Percentiles rank a stretch among this genome's conserved stretches.
Evolutionary conservation across 2,113 vertebrate genomes (phyloP).

Genomic region (Meriones unguiculatus): DNA sequence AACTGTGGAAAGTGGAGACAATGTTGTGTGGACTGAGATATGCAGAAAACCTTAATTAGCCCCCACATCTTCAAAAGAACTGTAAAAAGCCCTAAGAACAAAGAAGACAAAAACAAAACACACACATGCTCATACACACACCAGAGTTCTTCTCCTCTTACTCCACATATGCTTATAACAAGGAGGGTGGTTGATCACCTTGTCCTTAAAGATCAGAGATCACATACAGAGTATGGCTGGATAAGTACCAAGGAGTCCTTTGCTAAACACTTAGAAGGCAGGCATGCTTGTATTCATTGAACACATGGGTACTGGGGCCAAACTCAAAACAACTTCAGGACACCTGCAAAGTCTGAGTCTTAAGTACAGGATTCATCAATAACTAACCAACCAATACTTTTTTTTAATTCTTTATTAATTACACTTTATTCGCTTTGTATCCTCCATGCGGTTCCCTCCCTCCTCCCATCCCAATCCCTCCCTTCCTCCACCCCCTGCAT

Average conservation of each 20-base stretch:
- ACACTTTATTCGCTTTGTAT: too few relatives aligned
- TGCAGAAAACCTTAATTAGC: neutral
- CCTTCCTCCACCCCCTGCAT: too few relatives aligned
- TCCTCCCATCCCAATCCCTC: too few relatives aligned
- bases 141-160: neutral
- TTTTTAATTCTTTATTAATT: too few relatives aligned
- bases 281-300: neutral
- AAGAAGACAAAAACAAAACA: neutral
- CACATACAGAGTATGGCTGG: neutral
- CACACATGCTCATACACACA: too few relatives aligned
- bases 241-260: neutral
- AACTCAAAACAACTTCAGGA: neutral
- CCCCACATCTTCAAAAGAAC: neutral
- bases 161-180: neutral
- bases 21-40: neutral
- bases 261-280: neutral
- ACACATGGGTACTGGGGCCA: neutral
- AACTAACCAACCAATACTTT: neutral
- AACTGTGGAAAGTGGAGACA: neutral
- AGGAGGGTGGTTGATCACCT: neutral
- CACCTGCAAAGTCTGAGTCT: fast-evolving
- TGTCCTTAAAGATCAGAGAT: neutral
- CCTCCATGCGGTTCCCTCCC: too few relatives aligned
- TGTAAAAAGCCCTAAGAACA: neutral
- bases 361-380: neutral